Percentiles rank a stretch among this genome's conserved stretches.
phyloP scores from a whole-genome alignment of 2,113 vertebrate genomes.

The Asarcornis scutulata region DNA sequence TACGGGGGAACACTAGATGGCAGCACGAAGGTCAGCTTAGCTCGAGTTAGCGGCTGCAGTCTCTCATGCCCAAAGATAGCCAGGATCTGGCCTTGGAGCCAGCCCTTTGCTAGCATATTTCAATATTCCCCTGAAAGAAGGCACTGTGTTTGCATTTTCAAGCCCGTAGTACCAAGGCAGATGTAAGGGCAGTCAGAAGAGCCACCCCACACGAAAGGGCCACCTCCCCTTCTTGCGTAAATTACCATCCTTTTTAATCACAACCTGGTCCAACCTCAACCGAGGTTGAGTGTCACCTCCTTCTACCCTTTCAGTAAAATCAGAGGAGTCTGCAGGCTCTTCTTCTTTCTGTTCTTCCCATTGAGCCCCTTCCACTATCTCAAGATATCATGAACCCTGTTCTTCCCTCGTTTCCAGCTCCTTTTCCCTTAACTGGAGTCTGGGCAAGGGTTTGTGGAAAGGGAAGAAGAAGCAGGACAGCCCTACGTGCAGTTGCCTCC shows the following conservation, averaged over 20 bases:
- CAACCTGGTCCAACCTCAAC: neutral
- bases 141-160: neutral
- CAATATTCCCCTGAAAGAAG: neutral
- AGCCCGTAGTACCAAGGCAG: neutral
- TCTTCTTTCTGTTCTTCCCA: neutral
- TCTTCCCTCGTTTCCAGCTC: neutral
- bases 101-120: neutral
- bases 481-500: neutral
- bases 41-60: neutral
- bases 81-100: neutral
- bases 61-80: neutral
- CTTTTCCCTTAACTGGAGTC: neutral
- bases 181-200: neutral
- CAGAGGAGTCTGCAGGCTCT: neutral
- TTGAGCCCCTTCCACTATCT: neutral
- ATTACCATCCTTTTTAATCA: neutral
- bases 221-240: neutral
- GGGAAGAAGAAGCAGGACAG: neutral
- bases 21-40: conserved; percentile 3
- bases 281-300: neutral
- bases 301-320: neutral
- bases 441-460: neutral
- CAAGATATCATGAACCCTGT: neutral
- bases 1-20: conserved; percentile 29
- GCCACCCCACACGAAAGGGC: neutral